Evolutionary conservation across 2,888 invertebrate species (phyloP).

Genomic region (Hylaea fasciaria): DNA sequence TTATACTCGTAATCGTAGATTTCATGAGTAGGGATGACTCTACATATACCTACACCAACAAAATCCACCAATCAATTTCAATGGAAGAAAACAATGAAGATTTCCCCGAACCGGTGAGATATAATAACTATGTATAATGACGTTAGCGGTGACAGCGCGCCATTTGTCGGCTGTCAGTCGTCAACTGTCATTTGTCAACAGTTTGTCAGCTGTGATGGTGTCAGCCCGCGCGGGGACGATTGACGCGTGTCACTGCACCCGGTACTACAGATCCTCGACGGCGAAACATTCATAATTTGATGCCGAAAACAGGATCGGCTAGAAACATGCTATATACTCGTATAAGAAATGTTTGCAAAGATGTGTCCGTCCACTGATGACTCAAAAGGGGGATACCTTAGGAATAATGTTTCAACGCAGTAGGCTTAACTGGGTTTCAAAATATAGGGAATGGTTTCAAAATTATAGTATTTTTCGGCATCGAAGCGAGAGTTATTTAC

Average conservation of each 20-base stretch:
- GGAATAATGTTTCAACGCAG: not conserved
- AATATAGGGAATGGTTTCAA: too few species aligned
- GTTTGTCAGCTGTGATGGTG: slow-evolving; percentile 74
- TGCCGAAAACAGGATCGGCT: not conserved
- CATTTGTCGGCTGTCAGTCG: slow-evolving; percentile 69
- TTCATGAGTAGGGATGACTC: too few species aligned
- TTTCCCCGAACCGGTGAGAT: slow-evolving; percentile 60
- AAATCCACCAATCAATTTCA: not conserved
- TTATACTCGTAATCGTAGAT: too few species aligned
- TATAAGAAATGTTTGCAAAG: too few species aligned
- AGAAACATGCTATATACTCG: too few species aligned
- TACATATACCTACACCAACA: not conserved
- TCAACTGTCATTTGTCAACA: slow-evolving; percentile 71
- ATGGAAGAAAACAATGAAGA: slow-evolving; percentile 56
- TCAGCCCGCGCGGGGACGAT: slow-evolving; percentile 70
- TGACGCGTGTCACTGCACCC: slow-evolving; percentile 66
- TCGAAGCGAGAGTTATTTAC: too few species aligned
- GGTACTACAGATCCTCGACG: slow-evolving; percentile 40
- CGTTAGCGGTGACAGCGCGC: slow-evolving; percentile 57
- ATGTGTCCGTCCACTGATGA: too few species aligned
- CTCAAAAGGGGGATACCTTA: too few species aligned
- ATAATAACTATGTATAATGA: slow-evolving; percentile 70
- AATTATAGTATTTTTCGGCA: too few species aligned
- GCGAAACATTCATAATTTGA: not conserved
- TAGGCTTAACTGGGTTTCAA: not conserved